A percentile compares a stretch with the other conserved stretches of the same genome.
Conservation (phyloP, 1,140 invertebrate species). For the Diploscapter pachys region DNA sequence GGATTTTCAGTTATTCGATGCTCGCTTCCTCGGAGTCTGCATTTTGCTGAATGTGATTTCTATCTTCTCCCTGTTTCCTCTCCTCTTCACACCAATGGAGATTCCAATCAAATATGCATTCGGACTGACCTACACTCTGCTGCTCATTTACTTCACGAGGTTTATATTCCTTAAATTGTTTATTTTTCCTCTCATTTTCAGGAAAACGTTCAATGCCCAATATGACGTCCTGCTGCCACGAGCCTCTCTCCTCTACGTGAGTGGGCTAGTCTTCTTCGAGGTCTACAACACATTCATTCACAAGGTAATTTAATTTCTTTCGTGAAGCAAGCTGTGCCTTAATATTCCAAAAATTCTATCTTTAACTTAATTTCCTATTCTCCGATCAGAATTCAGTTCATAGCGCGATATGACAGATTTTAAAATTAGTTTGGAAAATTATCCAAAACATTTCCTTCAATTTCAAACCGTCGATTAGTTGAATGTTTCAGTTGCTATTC, state of each 20-base stretch:
- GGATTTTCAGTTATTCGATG: constrained; percentile 63
- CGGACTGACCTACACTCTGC: constrained; percentile 5
- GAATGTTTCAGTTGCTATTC: constrained; percentile 29
- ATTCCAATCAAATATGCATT: constrained; percentile 24
- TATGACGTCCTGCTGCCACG: constrained; percentile 8
- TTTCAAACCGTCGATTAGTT: neutral
- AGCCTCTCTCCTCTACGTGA: constrained; percentile 67
- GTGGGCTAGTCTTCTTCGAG: constrained; percentile 71
- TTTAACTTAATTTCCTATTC: no score
- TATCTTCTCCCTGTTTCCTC: constrained; percentile 75
- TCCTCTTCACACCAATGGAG: constrained; percentile 71
- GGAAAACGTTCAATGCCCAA: constrained; percentile 1
- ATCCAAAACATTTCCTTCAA: neutral
- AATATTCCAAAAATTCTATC: no score
- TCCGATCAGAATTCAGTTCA: no score
- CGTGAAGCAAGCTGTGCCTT: no score
- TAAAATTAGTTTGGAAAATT: neutral
- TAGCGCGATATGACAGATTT: no score
- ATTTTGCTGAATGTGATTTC: constrained; percentile 52
- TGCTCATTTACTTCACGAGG: constrained; percentile 36
- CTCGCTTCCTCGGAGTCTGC: constrained; percentile 74
- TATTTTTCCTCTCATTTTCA: constrained; percentile 13
- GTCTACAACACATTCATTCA: constrained; percentile 74
- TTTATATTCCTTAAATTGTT: constrained; percentile 5
- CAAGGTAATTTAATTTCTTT: constrained; percentile 52